Base-by-base conservation (phyloP, 2,888 invertebrate species). In the Pheosia tremula region DNA sequence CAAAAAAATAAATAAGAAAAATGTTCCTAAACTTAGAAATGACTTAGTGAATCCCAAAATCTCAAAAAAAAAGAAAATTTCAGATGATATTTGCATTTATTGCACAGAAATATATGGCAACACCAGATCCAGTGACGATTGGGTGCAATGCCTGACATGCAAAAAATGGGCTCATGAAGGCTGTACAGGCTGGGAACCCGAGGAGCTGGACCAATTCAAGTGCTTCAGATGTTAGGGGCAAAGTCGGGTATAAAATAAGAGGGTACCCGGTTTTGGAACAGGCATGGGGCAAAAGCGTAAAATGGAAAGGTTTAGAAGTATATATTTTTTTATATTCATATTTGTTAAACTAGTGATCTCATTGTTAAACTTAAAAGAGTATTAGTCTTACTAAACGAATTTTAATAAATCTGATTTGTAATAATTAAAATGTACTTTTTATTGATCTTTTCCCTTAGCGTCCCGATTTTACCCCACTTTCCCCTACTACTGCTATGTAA, bases 391-490 rank as follows among this genome's bases (percentile, higher is more conserved):
- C 52, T 52, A 52, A 52, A 52, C 52, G 52, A 52, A 52, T 3
- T 52, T 52, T 52, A 52, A 52, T 52, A 52, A 52, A 52, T 52
- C 52, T 52, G 52, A 52, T 52, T 52, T 52, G n/a, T 52, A 10
- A 52, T 52, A 52, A 52, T 3, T 52, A 52, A 52, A 52, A 52
- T 52, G 52, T 52, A 52, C n/a, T 52, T 52, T 52, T 52, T 52
- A 36, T 52, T 52, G 52, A 52, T 52, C 52, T 52, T 52, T 52
- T 52, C 52, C 52, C 52, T 52, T 52, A 52, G 52, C 52, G 52
- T 52, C 52, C 52, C 36, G 52, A 52, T 52, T 3, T 52, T 52
- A 52, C 52, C 52, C 52, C 52, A 52, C 52, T 52, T 52, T 52
- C 52, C 52, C 52, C n/a, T 52, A 52, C n/a, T n/a, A n/a, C 24